Conservation (phyloP, 2,888 invertebrate species). For the Slavum lentiscoides region DNA sequence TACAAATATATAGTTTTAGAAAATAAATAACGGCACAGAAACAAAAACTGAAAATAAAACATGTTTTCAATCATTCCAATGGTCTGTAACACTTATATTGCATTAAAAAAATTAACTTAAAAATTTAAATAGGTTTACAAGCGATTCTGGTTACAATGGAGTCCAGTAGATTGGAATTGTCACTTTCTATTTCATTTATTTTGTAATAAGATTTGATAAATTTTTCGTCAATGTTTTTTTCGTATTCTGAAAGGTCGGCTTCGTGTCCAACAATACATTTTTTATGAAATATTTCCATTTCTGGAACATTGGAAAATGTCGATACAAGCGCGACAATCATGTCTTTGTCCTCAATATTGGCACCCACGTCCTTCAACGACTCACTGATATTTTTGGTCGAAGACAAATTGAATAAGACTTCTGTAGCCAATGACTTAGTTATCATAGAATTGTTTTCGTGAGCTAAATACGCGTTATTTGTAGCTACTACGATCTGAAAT, state of each 20-base stretch:
- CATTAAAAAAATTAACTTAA: neutral
- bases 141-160: constrained; percentile 71
- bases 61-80: neutral
- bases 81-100: neutral
- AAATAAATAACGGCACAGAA: neutral
- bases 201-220: constrained; percentile 68
- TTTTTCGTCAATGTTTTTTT: constrained; percentile 62
- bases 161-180: constrained; percentile 63
- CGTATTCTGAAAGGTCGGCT: constrained; percentile 62
- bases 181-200: constrained; percentile 63
- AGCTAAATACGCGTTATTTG: constrained; percentile 68
- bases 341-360: constrained; percentile 62
- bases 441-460: constrained; percentile 63
- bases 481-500: constrained; percentile 68
- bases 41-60: neutral
- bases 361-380: constrained; percentile 70
- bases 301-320: constrained; percentile 57
- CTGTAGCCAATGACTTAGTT: constrained; percentile 68
- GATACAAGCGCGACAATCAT: constrained; percentile 62
- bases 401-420: constrained; percentile 72
- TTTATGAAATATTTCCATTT: constrained; percentile 60
- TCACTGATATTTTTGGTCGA: constrained; percentile 71
- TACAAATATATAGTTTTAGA: too few relatives aligned
- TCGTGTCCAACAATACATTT: constrained; percentile 64
- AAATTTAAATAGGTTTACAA: constrained; percentile 65